Evolutionary conservation across 1,140 invertebrate genomes (phyloP), one percentile per base, ranked within the genome.

Genomic region (Drosophila neocordata): DNA sequence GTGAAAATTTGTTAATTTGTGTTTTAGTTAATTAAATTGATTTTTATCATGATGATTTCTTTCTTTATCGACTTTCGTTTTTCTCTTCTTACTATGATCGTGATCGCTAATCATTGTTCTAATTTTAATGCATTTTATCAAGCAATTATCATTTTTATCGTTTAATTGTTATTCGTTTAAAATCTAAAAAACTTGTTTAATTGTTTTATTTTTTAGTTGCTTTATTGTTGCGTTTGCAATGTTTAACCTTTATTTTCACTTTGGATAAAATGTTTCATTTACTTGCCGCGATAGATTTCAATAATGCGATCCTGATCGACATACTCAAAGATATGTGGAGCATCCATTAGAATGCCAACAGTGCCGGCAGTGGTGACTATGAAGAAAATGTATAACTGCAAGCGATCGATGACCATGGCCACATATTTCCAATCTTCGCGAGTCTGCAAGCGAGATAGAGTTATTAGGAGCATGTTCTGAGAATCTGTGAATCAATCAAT

Each of bases 381-480:
- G 93, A 99, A 98, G 93, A 99, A 99, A 79, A 99, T 96, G 92
- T 98, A 98, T 64, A 99, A 94, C 91, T 99, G 97, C 55, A 99
- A 93, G 80, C 99, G 95, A 94, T 99, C 99, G 79, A 99, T 98
- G 31, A 99, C 98, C 97, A 99, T 99, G 34, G 98, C 98, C 6
- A 99, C 98, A 92, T 99, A 99, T 91, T 99, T 99, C 99, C 99
- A 99, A 93, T 99, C 99, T 93, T 99, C 98, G 65, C 98, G 95
- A 64, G 98, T 98, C 98, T 99, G 92, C 24, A 94, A 93, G 27
- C 55, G 62, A 66, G n/a, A 56, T 24, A n/a, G 0, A 15, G 41
- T 35, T 1, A 20, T 18, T 58, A 2, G 0, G n/a, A 37, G 22
- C 24, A 4, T 12, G 2, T n/a, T 24, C 1, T 12, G 1, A 1